These are phyloP conservation scores for Syngnathus rostellatus DNA, from an alignment of 2,797 vertebrate species.

Conservation along the genomic window DNA sequence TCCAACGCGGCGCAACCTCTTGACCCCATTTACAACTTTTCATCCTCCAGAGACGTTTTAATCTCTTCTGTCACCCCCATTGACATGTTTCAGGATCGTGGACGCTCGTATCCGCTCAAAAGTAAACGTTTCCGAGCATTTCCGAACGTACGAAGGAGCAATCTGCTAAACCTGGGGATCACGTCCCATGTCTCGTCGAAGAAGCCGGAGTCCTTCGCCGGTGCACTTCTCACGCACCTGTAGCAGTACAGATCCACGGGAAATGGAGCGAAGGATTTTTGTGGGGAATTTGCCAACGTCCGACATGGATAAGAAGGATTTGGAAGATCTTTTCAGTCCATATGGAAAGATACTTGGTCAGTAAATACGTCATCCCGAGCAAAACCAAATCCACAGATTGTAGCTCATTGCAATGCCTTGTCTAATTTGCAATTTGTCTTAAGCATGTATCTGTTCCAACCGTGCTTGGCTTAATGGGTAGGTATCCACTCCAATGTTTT, in stretches of 20 bases:
- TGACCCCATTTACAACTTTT: slow-evolving; percentile 36
- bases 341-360: slow-evolving; percentile 84
- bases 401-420: not conserved
- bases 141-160: slow-evolving; percentile 46
- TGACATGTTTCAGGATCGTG: slow-evolving; percentile 70
- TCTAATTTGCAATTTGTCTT: slow-evolving; percentile 3
- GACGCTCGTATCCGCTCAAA: slow-evolving; percentile 35
- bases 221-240: slow-evolving; percentile 56
- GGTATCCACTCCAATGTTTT: slow-evolving; percentile 28
- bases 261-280: slow-evolving; percentile 87
- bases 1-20: slow-evolving; percentile 29
- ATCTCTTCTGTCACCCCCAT: slow-evolving; percentile 61
- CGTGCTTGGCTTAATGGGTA: slow-evolving; percentile 17
- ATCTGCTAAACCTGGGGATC: slow-evolving; percentile 34
- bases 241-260: slow-evolving; percentile 79
- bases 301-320: slow-evolving; percentile 81
- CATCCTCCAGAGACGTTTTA: slow-evolving; percentile 53
- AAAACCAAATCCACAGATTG: slow-evolving; percentile 1
- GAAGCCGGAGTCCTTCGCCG: slow-evolving; percentile 69
- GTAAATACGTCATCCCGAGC: slow-evolving; percentile 54
- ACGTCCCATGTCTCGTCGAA: slow-evolving; percentile 75
- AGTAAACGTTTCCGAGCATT: slow-evolving; percentile 44
- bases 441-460: slow-evolving; percentile 10
- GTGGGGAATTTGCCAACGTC: slow-evolving; percentile 86
- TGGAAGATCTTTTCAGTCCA: slow-evolving; percentile 80